Evolutionary conservation across 2,113 vertebrate genomes (phyloP), one percentile per base, ranked within the genome.

Genomic region (Pitta sordida): DNA sequence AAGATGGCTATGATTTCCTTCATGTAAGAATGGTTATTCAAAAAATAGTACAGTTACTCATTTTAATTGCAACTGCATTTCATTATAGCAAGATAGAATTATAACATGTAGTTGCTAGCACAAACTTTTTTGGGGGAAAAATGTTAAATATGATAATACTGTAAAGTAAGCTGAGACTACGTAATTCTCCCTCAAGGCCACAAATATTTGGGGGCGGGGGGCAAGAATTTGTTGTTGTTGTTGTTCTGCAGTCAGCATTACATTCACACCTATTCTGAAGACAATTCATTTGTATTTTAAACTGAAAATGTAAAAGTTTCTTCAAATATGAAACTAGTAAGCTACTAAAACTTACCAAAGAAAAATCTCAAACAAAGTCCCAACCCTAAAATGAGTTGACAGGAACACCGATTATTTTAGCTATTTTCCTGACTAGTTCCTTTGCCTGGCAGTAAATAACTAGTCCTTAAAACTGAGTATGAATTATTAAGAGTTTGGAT

Each of bases 401-500:
- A 48, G 49, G 37, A 88, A 46, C 58, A 88, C 16, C 27, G 11
- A 86, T 43, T 86, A 83, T 87, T 96, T 80, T 69, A 92, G 79
- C 70, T 51, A 9, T 88, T 48, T 83, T 70, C 79, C 93, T 71
- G 89, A 95, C 92, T 87, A 93, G 89, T n/a, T 96, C 71, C 86
- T 93, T 87, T 91, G 93, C 76, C 86, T 94, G 93, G 91, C 77
- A 94, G 74, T 90, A 96, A 98, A 96, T 91, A 97, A 90, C 93
- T 52, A 97, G 90, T 92, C 90, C 94, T 94, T 94, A 90, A 95
- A 93, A 95, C 89, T 76, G 88, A 90, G 88, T 87, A 95, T 90
- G 78, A 92, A 93, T 97, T 97, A 97, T 96, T 96, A 95, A 96
- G 93, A 92, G 86, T 89, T 93, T 78, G 58, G 90, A 91, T 94